phyloP scores from a whole-genome alignment of 2,888 invertebrate genomes.

The Pecten maximus region DNA sequence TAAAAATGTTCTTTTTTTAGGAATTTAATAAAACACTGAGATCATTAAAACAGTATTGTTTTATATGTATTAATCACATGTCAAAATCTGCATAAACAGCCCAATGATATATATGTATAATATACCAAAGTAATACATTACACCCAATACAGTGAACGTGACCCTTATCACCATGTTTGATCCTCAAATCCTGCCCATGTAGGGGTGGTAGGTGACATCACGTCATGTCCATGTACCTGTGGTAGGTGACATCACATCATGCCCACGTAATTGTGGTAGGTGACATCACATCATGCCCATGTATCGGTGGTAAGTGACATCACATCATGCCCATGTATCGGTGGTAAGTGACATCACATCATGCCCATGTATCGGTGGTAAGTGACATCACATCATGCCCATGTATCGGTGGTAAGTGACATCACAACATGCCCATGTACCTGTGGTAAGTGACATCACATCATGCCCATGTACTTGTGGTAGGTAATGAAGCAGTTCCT shows the following conservation, averaged over 20 bases:
- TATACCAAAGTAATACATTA: too few species aligned
- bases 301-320: neutral
- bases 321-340: neutral
- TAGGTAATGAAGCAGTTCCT: neutral
- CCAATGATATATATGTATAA: too few species aligned
- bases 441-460: neutral
- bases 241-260: neutral
- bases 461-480: neutral
- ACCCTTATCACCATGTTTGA: too few species aligned
- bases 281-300: neutral
- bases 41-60: too few species aligned
- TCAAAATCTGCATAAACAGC: too few species aligned
- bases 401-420: neutral
- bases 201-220: neutral
- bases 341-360: neutral
- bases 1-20: too few species aligned
- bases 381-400: neutral
- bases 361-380: neutral
- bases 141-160: too few species aligned
- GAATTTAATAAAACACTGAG: too few species aligned
- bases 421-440: neutral
- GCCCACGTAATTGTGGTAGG: neutral
- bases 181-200: neutral
- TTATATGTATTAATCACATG: too few species aligned
- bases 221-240: neutral